phyloP scores from a whole-genome alignment of 2,797 vertebrate species.

The Melanotaenia pygmaea region DNA sequence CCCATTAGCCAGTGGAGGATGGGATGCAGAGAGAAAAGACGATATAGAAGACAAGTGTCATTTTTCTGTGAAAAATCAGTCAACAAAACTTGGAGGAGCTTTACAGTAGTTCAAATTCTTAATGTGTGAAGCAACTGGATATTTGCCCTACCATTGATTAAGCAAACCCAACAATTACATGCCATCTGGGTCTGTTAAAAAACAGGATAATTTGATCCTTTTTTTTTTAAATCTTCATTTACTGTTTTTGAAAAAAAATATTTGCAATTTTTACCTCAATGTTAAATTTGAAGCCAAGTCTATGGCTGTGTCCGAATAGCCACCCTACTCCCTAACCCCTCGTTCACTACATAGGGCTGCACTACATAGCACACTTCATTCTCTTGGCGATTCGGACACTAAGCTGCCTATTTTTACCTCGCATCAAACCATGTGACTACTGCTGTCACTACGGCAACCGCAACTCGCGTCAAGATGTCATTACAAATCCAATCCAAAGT shows the following conservation, averaged over 20 bases:
- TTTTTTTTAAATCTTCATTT: background rate
- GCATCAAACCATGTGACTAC: too few species aligned
- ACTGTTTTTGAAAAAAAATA: background rate
- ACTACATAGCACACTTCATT: too few species aligned
- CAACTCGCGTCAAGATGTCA: too few species aligned
- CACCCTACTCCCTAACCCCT: too few species aligned
- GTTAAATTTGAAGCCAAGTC: background rate
- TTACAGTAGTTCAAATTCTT: background rate
- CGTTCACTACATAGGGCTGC: too few species aligned
- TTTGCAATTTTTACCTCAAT: background rate
- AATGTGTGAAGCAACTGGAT: background rate
- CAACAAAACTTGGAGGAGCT: background rate
- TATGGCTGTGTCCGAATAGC: background rate
- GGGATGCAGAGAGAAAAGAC: background rate
- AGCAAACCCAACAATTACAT: background rate
- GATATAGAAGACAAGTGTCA: background rate
- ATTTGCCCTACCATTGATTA: background rate
- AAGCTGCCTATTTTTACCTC: too few species aligned
- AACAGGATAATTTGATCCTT: background rate
- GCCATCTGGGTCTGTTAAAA: background rate
- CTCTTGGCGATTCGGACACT: too few species aligned
- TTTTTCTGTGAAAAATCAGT: background rate
- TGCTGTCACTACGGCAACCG: too few species aligned
- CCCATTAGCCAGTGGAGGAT: background rate
- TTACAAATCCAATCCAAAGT: too few species aligned